Percentiles rank a stretch among this genome's conserved stretches.
Conservation (phyloP, 2,888 invertebrate genomes). For the Xestia sexstrigata region DNA sequence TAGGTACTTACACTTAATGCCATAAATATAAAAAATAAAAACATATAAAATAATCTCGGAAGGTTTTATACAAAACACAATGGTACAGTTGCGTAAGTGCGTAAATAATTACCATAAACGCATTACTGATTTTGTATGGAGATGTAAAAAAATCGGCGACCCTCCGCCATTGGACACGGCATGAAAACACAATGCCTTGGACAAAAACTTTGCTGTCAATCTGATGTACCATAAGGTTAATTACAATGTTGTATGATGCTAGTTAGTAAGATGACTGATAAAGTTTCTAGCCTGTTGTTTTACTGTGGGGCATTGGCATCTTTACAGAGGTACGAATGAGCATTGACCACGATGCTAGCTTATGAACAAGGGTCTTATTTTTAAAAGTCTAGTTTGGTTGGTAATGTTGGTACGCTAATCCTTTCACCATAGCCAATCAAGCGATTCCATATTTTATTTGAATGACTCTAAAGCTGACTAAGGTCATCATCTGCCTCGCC, state of each 20-base stretch:
- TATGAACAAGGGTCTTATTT: not conserved
- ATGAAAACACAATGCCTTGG: slow-evolving; percentile 57
- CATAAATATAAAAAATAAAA: slow-evolving; percentile 14
- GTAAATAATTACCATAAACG: slow-evolving; percentile 63
- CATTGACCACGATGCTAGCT: not conserved
- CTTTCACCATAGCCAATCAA: not conserved
- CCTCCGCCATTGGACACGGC: slow-evolving; percentile 57
- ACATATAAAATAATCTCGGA: slow-evolving; percentile 23
- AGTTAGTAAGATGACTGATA: slow-evolving; percentile 30
- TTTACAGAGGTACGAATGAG: not conserved
- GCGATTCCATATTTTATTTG: not conserved
- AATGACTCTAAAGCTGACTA: not conserved
- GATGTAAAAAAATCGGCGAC: slow-evolving; percentile 55
- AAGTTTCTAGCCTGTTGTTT: not conserved
- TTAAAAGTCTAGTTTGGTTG: not conserved
- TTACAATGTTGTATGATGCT: slow-evolving; percentile 25
- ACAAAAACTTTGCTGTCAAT: slow-evolving; percentile 60
- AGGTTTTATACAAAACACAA: slow-evolving; percentile 57
- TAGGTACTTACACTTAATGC: not conserved
- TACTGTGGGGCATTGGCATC: not conserved
- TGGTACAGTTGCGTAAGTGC: slow-evolving; percentile 52
- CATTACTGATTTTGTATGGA: slow-evolving; percentile 53
- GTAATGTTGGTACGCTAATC: not conserved
- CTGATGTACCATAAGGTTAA: slow-evolving; percentile 39
- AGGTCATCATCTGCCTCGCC: not conserved